Percentiles rank a stretch among this genome's conserved stretches.
Conservation (phyloP, 2,113 vertebrate species). For the Seriola quinqueradiata region DNA sequence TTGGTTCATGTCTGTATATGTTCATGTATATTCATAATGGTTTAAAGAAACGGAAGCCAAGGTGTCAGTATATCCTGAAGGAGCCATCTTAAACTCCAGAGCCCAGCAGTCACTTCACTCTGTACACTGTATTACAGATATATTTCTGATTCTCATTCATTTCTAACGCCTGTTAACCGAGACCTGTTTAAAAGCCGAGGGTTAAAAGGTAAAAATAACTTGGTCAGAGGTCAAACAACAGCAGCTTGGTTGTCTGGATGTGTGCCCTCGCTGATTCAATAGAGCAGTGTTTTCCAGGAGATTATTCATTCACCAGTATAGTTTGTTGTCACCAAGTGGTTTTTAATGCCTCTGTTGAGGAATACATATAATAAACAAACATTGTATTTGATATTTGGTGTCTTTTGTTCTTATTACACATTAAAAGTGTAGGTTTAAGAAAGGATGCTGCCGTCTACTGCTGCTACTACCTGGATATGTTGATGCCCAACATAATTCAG, state of each 20-base stretch:
- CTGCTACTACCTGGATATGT: not conserved
- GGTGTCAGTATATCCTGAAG: constrained; percentile 7
- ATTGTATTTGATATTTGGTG: constrained; percentile 64
- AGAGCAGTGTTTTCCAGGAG: constrained; percentile 19
- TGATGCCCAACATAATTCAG: not conserved
- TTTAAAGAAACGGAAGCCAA: constrained; percentile 2
- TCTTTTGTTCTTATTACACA: constrained; percentile 4
- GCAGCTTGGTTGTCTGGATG: constrained; percentile 17
- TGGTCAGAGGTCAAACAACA: not conserved
- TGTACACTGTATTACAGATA: not conserved
- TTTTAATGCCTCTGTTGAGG: constrained; percentile 72
- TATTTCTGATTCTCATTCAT: constrained; percentile 12
- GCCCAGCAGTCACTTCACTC: not conserved
- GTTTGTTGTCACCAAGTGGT: constrained; percentile 66
- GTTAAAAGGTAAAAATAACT: not conserved
- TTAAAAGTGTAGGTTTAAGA: not conserved
- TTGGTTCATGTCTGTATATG: constrained; percentile 27
- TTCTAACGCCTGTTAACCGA: not conserved
- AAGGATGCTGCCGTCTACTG: not conserved
- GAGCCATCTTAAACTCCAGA: constrained; percentile 1
- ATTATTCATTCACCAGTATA: constrained; percentile 51
- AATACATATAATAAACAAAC: constrained; percentile 71
- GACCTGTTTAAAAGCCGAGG: not conserved
- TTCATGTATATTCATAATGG: constrained; percentile 25
- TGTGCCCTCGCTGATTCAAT: constrained; percentile 31